Conservation (phyloP, 1,140 invertebrate species). For the Lucilia sericata region DNA sequence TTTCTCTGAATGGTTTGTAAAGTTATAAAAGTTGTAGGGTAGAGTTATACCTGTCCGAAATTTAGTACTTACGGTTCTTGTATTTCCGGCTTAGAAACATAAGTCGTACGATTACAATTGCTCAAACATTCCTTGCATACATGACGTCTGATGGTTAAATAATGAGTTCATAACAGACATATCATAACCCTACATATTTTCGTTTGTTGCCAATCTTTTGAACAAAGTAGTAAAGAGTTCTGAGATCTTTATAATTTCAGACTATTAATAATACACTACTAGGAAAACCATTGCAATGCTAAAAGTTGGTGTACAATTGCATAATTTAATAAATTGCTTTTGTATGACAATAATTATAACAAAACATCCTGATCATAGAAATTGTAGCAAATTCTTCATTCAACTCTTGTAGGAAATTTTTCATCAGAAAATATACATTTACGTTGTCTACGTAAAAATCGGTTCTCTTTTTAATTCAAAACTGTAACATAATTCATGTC, state of each 20-base stretch:
- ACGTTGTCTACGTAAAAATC: neutral
- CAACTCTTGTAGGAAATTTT: neutral
- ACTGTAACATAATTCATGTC: neutral
- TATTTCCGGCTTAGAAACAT: neutral
- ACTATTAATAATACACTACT: neutral
- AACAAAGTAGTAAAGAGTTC: neutral
- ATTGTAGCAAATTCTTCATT: neutral
- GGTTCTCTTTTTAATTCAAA: neutral
- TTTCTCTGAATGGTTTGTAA: too few species aligned
- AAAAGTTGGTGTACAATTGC: neutral
- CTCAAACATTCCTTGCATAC: neutral
- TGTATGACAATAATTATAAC: slow-evolving; percentile 4
- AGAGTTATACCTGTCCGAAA: neutral
- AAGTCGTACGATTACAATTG: neutral
- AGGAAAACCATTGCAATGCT: neutral
- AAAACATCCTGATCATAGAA: slow-evolving; percentile 4
- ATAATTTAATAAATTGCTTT: neutral
- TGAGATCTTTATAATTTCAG: neutral
- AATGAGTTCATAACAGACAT: neutral
- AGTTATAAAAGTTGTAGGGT: too few species aligned
- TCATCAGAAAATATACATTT: slow-evolving; percentile 20
- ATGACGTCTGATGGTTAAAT: neutral
- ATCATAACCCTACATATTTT: neutral
- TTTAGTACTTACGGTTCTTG: neutral
- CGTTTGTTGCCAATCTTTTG: neutral